Percentiles rank a stretch among this genome's conserved stretches.
Conservation (phyloP, 1,140 invertebrate species). For the Drosophila elegans region DNA sequence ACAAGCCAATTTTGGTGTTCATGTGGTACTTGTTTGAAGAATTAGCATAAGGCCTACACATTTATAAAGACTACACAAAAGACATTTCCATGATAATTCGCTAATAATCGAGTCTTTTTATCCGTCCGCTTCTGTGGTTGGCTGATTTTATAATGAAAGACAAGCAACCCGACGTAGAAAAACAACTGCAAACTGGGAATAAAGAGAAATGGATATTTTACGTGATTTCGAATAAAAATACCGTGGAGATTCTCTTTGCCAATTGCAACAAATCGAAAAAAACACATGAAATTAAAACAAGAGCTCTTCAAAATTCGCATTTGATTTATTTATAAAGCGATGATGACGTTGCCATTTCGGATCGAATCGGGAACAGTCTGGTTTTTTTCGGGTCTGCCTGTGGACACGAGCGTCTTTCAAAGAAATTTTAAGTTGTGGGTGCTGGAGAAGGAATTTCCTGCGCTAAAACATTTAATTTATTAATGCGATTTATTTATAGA, state of each 20-base stretch:
- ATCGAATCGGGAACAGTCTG: conserved; percentile 16
- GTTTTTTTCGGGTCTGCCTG: conserved; percentile 26
- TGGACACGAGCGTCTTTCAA: conserved; percentile 27
- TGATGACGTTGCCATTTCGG: conserved; percentile 47
- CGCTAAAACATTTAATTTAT: conserved; percentile 81
- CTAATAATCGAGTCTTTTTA: conserved; percentile 55
- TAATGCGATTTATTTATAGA: conserved; percentile 83
- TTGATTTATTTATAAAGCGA: conserved; percentile 59
- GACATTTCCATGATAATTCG: conserved; percentile 47
- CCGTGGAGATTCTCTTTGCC: background rate
- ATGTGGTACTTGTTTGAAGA: conserved; percentile 28
- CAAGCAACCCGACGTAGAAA: conserved; percentile 12
- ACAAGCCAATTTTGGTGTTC: conserved; percentile 21
- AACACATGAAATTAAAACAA: conserved; percentile 12
- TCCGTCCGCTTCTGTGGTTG: conserved; percentile 18
- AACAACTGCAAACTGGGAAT: conserved; percentile 53
- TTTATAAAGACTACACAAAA: conserved; percentile 11
- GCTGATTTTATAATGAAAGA: conserved; percentile 49
- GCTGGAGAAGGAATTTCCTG: conserved; percentile 55
- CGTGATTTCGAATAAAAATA: conserved; percentile 41
- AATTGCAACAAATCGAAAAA: conserved; percentile 31
- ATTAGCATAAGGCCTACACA: conserved; percentile 25
- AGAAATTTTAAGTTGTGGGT: conserved; percentile 13
- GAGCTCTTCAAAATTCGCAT: conserved; percentile 19
- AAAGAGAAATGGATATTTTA: conserved; percentile 63